phyloP scores from a whole-genome alignment of 2,113 vertebrate species.

The Speoplatyrhinus poulsoni region DNA sequence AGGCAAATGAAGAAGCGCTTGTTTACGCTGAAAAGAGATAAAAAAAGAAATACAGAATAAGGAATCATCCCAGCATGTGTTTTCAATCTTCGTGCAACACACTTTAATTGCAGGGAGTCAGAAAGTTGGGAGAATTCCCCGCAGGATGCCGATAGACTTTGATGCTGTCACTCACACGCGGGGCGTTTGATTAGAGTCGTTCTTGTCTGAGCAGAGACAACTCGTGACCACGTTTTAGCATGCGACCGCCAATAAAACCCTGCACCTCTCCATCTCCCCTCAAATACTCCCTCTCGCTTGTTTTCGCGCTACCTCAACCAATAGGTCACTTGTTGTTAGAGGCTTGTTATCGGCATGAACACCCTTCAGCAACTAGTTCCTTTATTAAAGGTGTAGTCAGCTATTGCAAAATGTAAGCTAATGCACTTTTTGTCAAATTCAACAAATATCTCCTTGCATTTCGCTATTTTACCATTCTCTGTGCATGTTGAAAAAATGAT shows the following conservation, averaged over 20 bases:
- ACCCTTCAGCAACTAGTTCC: conserved; percentile 11
- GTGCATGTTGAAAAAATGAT: too few species aligned
- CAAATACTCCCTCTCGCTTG: conserved; percentile 1
- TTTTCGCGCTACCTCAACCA: conserved; percentile 18
- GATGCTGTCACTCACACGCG: conserved; percentile 68
- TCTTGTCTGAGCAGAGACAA: conserved; percentile 45
- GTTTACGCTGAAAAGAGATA: conserved; percentile 37
- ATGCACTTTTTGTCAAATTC: too few species aligned
- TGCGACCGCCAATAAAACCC: conserved; percentile 54
- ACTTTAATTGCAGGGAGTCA: neutral
- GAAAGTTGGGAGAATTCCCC: conserved; percentile 40
- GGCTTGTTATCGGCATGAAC: conserved; percentile 32
- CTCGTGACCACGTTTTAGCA: conserved; percentile 56
- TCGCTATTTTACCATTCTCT: too few species aligned
- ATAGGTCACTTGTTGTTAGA: conserved; percentile 47
- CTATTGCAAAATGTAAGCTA: too few species aligned
- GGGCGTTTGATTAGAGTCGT: conserved; percentile 59
- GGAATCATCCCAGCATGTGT: neutral
- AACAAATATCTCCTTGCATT: too few species aligned
- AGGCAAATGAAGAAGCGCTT: conserved; percentile 32
- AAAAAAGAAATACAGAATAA: neutral
- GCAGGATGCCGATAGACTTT: conserved; percentile 57
- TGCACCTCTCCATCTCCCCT: conserved; percentile 35
- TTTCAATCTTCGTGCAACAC: neutral
- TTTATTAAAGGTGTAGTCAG: neutral